Percentiles rank a stretch among this genome's conserved stretches.
Evolutionary conservation across 2,888 invertebrate genomes (phyloP).

Genomic region (Masnerella sp.): DNA sequence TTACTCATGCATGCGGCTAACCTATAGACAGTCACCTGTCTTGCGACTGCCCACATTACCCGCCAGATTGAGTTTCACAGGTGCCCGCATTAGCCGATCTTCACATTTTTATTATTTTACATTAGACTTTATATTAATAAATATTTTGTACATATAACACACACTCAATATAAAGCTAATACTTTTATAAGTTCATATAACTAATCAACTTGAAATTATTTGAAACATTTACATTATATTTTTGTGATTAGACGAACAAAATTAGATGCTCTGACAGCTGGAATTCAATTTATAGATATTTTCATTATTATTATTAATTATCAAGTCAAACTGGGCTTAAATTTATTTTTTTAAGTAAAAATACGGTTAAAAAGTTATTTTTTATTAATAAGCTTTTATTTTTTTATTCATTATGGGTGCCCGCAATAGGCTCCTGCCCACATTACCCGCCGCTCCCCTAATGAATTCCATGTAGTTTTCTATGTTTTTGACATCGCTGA

Average conservation of each 20-base stretch:
- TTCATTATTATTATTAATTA: too few relatives aligned
- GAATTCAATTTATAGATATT: too few relatives aligned
- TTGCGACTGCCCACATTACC: too few relatives aligned
- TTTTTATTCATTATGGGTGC: too few relatives aligned
- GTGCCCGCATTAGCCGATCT: neutral
- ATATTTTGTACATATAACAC: neutral
- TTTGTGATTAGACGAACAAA: too few relatives aligned
- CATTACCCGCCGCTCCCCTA: neutral
- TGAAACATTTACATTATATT: too few relatives aligned
- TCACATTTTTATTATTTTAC: neutral
- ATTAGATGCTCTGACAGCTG: too few relatives aligned
- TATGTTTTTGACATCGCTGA: too few relatives aligned
- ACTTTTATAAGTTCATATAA: neutral
- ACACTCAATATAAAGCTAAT: neutral
- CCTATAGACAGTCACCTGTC: neutral
- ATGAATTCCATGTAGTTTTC: too few relatives aligned
- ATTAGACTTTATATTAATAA: neutral
- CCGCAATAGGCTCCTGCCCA: neutral
- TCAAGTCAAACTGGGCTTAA: too few relatives aligned
- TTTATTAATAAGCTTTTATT: neutral
- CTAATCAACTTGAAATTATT: neutral
- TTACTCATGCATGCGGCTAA: neutral
- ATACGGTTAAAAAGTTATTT: neutral
- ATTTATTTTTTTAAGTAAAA: too few relatives aligned
- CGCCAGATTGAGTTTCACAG: neutral